phyloP scores from a whole-genome alignment of 2,113 vertebrate genomes.

The Etheostoma spectabile region DNA sequence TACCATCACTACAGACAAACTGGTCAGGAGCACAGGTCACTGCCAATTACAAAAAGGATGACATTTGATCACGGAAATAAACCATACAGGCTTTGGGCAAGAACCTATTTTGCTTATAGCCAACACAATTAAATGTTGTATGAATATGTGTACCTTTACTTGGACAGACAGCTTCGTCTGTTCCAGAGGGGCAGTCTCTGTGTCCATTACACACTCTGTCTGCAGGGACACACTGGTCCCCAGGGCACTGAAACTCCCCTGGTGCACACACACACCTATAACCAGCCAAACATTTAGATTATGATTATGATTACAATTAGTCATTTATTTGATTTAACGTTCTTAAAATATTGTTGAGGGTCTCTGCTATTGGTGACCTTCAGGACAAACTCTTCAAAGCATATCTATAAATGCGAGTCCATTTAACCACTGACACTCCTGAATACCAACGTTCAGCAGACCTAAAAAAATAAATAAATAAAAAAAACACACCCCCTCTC shows the following conservation, averaged over 20 bases:
- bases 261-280: conserved; percentile 80
- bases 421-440: not conserved
- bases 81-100: not conserved
- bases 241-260: conserved; percentile 87
- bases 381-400: not conserved
- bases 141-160: conserved; percentile 79
- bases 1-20: conserved; percentile 81
- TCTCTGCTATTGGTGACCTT: not conserved
- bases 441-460: not conserved
- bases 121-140: not conserved
- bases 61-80: not conserved
- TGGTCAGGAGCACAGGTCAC: conserved; percentile 82
- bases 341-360: not conserved
- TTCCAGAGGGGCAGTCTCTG: conserved; percentile 84
- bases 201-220: conserved; percentile 85
- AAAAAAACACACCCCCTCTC: conserved; percentile 82
- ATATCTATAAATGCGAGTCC: not conserved
- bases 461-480: too few relatives aligned
- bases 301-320: too few relatives aligned
- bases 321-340: not conserved
- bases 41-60: conserved; percentile 19
- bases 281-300: not conserved
- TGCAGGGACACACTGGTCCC: conserved; percentile 79
- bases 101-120: not conserved
- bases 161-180: conserved; percentile 88